Conservation (phyloP, 1,140 invertebrate species). For the Aphaenogaster rudis region DNA sequence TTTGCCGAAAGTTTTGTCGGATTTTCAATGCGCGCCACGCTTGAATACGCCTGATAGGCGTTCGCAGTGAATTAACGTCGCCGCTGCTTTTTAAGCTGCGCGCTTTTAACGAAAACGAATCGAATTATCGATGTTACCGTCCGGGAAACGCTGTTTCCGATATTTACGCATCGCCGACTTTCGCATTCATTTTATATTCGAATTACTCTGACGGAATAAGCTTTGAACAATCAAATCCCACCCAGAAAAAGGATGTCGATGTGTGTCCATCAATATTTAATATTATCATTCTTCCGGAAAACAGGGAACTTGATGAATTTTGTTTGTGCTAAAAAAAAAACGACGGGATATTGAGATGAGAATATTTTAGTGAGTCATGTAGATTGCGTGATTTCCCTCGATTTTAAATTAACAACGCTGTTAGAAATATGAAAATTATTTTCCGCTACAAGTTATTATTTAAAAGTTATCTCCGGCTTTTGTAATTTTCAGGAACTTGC, state of each 20-base stretch:
- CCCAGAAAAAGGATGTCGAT: not conserved
- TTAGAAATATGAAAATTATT: not conserved
- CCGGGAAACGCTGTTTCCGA: conserved; percentile 44
- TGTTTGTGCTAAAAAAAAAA: not conserved
- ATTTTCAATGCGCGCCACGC: conserved; percentile 48
- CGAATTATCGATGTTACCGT: conserved; percentile 58
- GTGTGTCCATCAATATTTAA: conserved; percentile 27
- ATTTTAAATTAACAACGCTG: not conserved
- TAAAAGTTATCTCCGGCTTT: not conserved
- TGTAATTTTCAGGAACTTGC: not conserved
- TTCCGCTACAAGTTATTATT: not conserved
- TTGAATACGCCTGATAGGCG: conserved; percentile 54
- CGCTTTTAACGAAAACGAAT: conserved; percentile 62
- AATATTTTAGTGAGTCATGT: not conserved
- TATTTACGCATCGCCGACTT: conserved; percentile 57
- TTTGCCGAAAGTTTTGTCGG: conserved; percentile 63
- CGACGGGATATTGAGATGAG: not conserved
- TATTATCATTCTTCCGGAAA: conserved; percentile 37
- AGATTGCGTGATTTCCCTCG: not conserved
- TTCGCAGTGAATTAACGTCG: conserved; percentile 44
- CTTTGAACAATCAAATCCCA: conserved; percentile 29
- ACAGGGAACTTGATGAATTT: not conserved
- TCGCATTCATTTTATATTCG: conserved; percentile 52
- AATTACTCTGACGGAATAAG: conserved; percentile 56
- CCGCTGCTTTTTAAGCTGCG: conserved; percentile 52